Base-by-base conservation (phyloP, 2,888 invertebrate genomes). In the Dryobotodes eremita region DNA sequence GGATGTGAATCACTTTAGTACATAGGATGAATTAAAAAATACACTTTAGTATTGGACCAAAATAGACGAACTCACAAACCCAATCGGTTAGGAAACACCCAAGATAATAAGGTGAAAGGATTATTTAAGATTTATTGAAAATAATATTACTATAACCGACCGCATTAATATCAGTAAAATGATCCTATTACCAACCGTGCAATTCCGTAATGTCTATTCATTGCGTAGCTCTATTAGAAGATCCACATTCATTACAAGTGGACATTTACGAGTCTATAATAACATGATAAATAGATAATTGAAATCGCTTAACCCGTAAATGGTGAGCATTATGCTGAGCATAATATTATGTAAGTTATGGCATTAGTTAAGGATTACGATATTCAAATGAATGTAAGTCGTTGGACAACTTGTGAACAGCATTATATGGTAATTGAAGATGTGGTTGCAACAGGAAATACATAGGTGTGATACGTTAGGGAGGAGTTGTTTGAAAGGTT, bases 361-460 rank as follows among this genome's bases (percentile, higher is more conserved):
- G 77, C 55, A 82, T 66, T 66, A 46, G n/a, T 50, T 55, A 11
- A 66, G 36, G 46, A 64, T 82, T 57, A 83, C 83, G 66, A 71
- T 68, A 82, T 86, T 70, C 46, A 71, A 62, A 23, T 23, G 6
- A 76, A 76, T 71, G 46, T 71, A 61, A 86, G 11, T 75, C 11
- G 26, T 86, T 65, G 36, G 13, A 86, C 83, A 62, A 86, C 61
- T 62, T 86, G 82, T 59, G 84, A 79, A 86, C 61, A 53, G 17
- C n/a, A 86, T 83, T 86, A 70, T 83, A 84, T 83, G 83, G 70
- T 73, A 83, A 87, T 84, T 55, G 20, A 36, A 66, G 57, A 50
- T 31, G 31, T 72, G 3, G 46, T 42, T 83, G 50, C 66, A 36
- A 61, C 13, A 61, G 55, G 69, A 61, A 79, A 48, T 59, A 73